Evolutionary conservation across 2,113 vertebrate species (phyloP).

Genomic region (Heliornis fulica): DNA sequence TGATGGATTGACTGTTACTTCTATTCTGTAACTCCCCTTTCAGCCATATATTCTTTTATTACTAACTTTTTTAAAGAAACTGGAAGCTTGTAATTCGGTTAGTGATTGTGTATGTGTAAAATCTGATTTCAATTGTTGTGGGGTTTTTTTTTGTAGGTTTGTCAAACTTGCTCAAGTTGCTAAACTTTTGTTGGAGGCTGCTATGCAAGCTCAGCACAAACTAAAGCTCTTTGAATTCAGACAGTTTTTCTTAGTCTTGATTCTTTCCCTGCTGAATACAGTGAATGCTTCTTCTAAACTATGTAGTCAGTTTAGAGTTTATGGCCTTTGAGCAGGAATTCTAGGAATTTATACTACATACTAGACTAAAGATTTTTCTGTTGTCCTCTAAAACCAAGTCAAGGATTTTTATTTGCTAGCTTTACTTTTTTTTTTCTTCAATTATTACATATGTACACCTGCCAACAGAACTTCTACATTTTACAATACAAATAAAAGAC

Average conservation of each 20-base stretch:
- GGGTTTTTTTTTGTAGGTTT: not conserved
- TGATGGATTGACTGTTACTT: not conserved
- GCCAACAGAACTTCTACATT: too few species aligned
- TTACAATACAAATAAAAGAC: too few species aligned
- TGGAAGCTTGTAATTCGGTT: not conserved
- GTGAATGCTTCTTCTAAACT: not conserved
- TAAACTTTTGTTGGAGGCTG: not conserved
- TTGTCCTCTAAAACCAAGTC: not conserved
- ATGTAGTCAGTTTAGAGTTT: not conserved
- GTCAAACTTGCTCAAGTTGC: not conserved
- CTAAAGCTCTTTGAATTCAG: not conserved
- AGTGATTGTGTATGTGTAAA: not conserved
- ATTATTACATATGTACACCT: not conserved
- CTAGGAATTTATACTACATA: not conserved
- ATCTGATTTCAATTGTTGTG: not conserved
- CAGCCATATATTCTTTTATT: not conserved
- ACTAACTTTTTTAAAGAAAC: not conserved
- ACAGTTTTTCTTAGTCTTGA: not conserved
- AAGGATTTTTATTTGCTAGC: not conserved
- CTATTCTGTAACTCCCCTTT: not conserved
- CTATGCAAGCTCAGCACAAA: not conserved
- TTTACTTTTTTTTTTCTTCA: not conserved
- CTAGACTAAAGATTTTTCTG: not conserved
- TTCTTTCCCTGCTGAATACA: not conserved
- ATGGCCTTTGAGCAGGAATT: not conserved